A percentile compares a stretch with the other conserved stretches of the same genome.
phyloP scores from a whole-genome alignment of 2,797 vertebrate genomes.

The Brachymystax lenok region DNA sequence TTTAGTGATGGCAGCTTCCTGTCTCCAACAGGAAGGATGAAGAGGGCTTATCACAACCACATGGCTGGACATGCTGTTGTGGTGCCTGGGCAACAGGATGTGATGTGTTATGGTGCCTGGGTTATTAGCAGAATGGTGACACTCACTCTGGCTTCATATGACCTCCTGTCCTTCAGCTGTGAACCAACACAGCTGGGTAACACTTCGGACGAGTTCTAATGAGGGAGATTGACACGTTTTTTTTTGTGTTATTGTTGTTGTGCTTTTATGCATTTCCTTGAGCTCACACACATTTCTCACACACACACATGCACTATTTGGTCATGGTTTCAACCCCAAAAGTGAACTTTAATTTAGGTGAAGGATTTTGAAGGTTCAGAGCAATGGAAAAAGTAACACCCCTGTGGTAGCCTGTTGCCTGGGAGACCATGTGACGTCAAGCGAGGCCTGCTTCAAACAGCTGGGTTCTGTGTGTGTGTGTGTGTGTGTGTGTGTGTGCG shows the following conservation, averaged over 20 bases:
- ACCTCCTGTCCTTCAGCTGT: not conserved
- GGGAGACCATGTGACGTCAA: constrained; percentile 81
- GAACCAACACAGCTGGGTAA: not conserved
- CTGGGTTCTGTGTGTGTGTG: constrained; percentile 59
- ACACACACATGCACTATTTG: not conserved
- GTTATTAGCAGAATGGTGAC: not conserved
- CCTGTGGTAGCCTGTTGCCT: constrained; percentile 76
- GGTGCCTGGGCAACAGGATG: not conserved
- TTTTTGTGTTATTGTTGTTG: not conserved
- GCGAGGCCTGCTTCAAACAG: constrained; percentile 81
- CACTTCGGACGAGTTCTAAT: not conserved
- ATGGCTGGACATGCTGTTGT: not conserved
- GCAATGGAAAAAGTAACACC: constrained; percentile 84
- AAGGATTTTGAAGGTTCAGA: constrained; percentile 53
- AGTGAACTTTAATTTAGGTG: constrained; percentile 25
- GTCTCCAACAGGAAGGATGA: constrained; percentile 5
- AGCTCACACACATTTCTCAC: not conserved
- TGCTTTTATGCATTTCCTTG: not conserved
- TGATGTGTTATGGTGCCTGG: constrained; percentile 1
- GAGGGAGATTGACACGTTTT: not conserved
- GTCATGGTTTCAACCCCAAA: constrained; percentile 14
- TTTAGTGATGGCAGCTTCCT: not conserved
- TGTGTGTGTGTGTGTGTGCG: not conserved
- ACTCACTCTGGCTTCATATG: not conserved
- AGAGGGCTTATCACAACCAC: not conserved